Conservation (phyloP, 2,797 vertebrate genomes). For the Pangasius sanitwongsei region DNA sequence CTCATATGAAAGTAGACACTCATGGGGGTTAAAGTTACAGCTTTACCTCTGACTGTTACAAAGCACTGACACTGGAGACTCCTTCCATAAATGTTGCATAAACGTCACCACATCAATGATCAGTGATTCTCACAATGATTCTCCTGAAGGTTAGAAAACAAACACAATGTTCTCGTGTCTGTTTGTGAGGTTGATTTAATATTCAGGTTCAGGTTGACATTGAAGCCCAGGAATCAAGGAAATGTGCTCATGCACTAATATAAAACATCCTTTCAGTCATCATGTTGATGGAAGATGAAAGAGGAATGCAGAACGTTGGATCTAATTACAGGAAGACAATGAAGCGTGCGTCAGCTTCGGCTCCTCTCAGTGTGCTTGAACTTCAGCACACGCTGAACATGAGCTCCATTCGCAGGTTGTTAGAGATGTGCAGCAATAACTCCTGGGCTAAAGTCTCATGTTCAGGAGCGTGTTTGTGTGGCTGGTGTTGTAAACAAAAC, state of each 20-base stretch:
- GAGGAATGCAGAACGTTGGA: not conserved
- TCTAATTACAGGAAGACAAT: not conserved
- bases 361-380: not conserved
- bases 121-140: not conserved
- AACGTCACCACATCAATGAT: not conserved
- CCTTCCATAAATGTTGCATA: too few relatives aligned
- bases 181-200: not conserved
- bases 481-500: slow-evolving; percentile 11
- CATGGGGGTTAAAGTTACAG: too few relatives aligned
- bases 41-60: too few relatives aligned
- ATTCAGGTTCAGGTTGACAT: not conserved
- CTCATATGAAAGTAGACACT: too few relatives aligned
- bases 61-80: too few relatives aligned
- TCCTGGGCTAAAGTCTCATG: not conserved
- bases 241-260: not conserved
- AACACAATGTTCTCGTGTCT: not conserved
- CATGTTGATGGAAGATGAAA: not conserved
- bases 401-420: not conserved
- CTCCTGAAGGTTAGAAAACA: not conserved
- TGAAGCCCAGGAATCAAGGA: not conserved
- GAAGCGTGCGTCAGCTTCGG: not conserved
- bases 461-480: not conserved
- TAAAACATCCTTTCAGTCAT: not conserved
- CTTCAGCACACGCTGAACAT: not conserved
- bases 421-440: not conserved